These are phyloP conservation scores for Helicolenus hilgendorfi DNA, from an alignment of 2,797 vertebrate species.

Conservation along the genomic window DNA sequence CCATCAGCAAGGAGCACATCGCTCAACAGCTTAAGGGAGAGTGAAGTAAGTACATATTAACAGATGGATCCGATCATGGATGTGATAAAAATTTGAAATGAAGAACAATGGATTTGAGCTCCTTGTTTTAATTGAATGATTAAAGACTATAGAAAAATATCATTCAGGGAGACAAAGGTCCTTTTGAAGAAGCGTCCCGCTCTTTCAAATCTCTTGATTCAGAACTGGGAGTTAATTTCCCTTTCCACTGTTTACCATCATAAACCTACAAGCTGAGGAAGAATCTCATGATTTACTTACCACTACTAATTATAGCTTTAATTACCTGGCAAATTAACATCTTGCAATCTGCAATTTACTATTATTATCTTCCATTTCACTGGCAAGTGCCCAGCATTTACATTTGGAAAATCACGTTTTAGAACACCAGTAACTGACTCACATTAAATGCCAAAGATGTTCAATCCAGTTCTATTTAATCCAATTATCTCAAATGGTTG, in stretches of 20 bases:
- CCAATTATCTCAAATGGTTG: not conserved
- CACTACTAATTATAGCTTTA: not conserved
- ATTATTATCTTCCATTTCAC: not conserved
- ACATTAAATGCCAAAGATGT: not conserved
- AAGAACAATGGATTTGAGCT: not conserved
- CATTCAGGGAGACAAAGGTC: not conserved
- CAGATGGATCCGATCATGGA: not conserved
- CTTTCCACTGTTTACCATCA: not conserved
- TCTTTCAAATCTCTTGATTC: not conserved
- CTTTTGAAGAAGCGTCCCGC: not conserved
- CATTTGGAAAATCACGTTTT: not conserved
- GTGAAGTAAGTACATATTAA: not conserved
- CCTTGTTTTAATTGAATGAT: slow-evolving; percentile 8
- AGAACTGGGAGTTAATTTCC: not conserved
- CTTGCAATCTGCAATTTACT: slow-evolving; percentile 4
- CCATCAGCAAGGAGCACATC: not conserved
- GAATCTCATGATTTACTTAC: not conserved
- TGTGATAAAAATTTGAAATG: slow-evolving; percentile 8
- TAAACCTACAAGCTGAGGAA: not conserved
- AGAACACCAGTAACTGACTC: not conserved
- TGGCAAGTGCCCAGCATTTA: not conserved
- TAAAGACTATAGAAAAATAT: not conserved
- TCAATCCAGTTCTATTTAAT: not conserved
- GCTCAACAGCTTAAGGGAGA: slow-evolving; percentile 8
- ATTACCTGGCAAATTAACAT: slow-evolving; percentile 9